Percentiles rank a stretch among this genome's conserved stretches.
phyloP scores from a whole-genome alignment of 2,113 vertebrate species.

The Artemisiospiza belli region DNA sequence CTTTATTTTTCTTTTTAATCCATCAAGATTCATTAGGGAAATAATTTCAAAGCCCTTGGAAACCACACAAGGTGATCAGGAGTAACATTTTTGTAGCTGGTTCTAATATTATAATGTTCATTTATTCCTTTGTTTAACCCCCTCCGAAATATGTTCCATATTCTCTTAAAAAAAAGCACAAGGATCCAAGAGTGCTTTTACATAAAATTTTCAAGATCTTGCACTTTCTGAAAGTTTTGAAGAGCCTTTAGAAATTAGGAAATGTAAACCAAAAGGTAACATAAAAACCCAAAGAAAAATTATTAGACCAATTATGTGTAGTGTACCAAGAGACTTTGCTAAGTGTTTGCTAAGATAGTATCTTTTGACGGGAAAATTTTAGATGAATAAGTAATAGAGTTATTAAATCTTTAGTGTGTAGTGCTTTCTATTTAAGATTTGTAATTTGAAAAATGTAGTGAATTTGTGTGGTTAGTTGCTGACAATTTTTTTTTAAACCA shows the following conservation, averaged over 20 bases:
- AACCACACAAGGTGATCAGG: background rate
- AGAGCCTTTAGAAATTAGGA: background rate
- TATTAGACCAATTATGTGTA: background rate
- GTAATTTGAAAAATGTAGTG: background rate
- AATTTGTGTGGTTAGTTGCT: background rate
- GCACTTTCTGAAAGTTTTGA: background rate
- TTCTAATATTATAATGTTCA: background rate
- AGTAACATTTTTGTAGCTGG: background rate
- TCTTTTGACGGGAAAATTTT: background rate
- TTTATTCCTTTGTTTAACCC: background rate
- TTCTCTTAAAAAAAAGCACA: background rate
- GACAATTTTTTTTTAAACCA: background rate
- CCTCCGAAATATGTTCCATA: background rate
- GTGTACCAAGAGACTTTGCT: background rate
- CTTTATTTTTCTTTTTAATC: background rate
- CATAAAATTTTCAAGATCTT: background rate
- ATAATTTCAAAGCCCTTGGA: background rate
- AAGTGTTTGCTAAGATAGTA: background rate
- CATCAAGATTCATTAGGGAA: background rate
- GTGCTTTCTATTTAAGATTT: background rate
- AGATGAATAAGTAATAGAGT: background rate
- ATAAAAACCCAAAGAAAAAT: background rate
- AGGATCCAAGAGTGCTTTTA: background rate
- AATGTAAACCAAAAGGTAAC: background rate
- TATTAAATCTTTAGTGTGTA: background rate